Conservation (phyloP, 2,113 vertebrate genomes). For the Eptesicus fuscus region DNA sequence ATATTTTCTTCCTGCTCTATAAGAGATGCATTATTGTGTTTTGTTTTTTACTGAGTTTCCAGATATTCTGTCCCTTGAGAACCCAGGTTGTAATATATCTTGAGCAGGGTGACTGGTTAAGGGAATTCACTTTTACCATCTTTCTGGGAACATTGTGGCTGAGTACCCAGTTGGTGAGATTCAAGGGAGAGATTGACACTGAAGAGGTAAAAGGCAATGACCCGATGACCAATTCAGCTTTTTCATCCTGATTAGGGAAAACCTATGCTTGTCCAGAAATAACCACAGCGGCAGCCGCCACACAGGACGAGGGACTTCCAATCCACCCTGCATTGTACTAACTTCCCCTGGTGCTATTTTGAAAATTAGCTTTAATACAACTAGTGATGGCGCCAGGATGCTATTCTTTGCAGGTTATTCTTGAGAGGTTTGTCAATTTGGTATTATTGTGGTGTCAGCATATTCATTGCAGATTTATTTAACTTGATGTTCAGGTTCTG, state of each 20-base stretch:
- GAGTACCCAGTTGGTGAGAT: not conserved
- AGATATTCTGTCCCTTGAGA: not conserved
- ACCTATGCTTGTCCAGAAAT: not conserved
- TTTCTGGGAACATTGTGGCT: not conserved
- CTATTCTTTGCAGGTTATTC: not conserved
- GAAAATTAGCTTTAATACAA: slow-evolving; percentile 21
- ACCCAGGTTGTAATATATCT: not conserved
- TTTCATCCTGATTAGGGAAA: not conserved
- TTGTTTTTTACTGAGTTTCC: not conserved
- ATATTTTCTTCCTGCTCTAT: not conserved
- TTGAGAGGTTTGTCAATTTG: not conserved
- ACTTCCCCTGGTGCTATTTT: not conserved
- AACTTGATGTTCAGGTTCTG: not conserved
- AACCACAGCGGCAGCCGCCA: not conserved
- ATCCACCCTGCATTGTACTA: not conserved
- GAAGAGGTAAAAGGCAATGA: not conserved
- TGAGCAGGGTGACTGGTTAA: not conserved
- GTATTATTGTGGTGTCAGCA: not conserved
- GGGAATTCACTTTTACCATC: not conserved
- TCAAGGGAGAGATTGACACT: not conserved
- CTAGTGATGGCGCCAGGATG: not conserved
- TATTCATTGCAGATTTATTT: not conserved
- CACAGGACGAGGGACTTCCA: not conserved
- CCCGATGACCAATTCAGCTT: not conserved
- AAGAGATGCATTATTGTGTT: not conserved